Evolutionary conservation across 2,113 vertebrate genomes (phyloP).

Genomic region (Mustela lutreola): DNA sequence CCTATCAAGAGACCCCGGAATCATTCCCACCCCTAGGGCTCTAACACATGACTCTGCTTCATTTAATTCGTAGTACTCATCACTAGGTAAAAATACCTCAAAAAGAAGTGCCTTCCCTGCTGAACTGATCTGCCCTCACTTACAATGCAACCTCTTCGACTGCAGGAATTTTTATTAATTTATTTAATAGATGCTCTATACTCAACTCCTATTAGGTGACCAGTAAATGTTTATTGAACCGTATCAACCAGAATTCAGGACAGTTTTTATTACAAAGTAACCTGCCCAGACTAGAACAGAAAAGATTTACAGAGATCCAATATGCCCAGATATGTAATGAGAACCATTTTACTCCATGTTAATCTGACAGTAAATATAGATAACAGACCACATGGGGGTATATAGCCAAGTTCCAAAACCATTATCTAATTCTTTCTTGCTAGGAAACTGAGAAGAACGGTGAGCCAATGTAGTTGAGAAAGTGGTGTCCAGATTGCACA

Average conservation of each 20-base stretch:
- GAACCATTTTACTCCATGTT: not conserved
- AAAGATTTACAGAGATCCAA: not conserved
- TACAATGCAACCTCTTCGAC: not conserved
- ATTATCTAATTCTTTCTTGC: not conserved
- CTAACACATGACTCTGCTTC: not conserved
- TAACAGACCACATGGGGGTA: not conserved
- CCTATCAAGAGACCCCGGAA: not conserved
- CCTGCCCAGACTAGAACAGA: not conserved
- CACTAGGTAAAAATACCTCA: not conserved
- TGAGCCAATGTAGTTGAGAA: not conserved
- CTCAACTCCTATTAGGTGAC: not conserved
- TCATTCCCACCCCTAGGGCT: not conserved
- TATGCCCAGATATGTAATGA: not conserved
- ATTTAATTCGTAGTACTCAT: not conserved
- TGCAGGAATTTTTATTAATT: not conserved
- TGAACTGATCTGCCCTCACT: not conserved
- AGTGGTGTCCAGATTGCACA: not conserved
- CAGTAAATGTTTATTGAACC: not conserved
- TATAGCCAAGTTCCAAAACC: not conserved
- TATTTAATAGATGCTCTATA: not conserved
- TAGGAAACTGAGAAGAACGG: not conserved
- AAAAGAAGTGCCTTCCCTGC: not conserved
- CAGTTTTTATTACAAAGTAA: not conserved
- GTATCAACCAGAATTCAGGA: not conserved
- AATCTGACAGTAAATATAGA: not conserved